These are phyloP conservation scores for Myanophis thanlyinensis DNA, from an alignment of 2,113 vertebrate species.

Conservation along the genomic window DNA sequence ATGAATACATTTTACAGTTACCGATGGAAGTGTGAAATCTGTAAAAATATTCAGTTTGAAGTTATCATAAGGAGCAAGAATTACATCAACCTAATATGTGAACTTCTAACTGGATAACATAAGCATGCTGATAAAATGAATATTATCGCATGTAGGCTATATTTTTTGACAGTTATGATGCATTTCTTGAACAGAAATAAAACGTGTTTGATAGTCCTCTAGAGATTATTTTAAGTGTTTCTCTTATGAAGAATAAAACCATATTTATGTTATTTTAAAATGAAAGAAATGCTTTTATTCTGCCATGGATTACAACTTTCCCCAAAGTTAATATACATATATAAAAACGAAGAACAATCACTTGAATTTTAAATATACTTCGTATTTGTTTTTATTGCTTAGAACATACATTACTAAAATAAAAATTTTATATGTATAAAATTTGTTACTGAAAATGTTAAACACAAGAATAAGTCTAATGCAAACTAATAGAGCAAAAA, in stretches of 20 bases:
- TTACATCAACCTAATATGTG: neutral
- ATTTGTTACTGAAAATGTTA: neutral
- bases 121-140: neutral
- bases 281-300: neutral
- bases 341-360: neutral
- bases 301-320: neutral
- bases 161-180: neutral
- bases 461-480: neutral
- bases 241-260: neutral
- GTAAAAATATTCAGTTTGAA: neutral
- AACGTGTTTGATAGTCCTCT: neutral
- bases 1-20: neutral
- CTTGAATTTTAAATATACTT: neutral
- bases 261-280: neutral
- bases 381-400: neutral
- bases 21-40: neutral
- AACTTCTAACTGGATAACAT: neutral
- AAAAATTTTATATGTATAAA: neutral
- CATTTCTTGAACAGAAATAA: neutral
- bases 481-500: neutral
- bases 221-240: neutral
- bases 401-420: neutral
- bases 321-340: neutral
- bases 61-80: neutral
- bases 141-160: neutral